Base-by-base conservation (phyloP, 2,113 vertebrate genomes). In the Psettodes erumei region DNA sequence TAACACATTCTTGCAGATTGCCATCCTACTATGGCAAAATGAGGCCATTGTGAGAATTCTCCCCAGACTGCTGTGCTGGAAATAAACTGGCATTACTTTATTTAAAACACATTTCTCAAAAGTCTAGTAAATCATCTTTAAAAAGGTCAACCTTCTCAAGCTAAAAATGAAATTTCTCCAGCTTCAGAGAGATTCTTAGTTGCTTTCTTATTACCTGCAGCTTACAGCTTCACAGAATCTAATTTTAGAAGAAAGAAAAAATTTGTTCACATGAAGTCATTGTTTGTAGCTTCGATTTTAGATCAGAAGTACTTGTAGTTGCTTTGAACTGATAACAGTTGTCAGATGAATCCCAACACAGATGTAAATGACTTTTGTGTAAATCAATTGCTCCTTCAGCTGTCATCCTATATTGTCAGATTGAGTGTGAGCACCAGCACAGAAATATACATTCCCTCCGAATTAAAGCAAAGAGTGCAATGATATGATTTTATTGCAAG, bases 11-110 rank as follows among this genome's bases (percentile, higher is more conserved):
- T 51, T 71, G 38, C 55, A 70, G 74, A 81, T 73, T 82, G 79
- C 84, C 76, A 66, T 87, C 62, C 71, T 33, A 32, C 67, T 82
- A 56, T 60, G 76, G 75, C 65, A 84, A 90, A 88, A 91, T 71
- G 74, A 85, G 83, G 85, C 83, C 89, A 90, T 91, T 93, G 87
- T 92, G 83, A 91, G 75, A 85, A 77, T 58, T 74, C 68, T 90
- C 89, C 84, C 86, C 2, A 15, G 84, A 84, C 85, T 45, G 59
- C 74, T 75, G 68, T 3, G 72, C 89, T 87, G 51, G 79, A 91
- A 91, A 93, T 91, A 93, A 81, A 79, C 85, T 21, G 28, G 8
- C 60, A 84, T 77, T 80, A 64, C 84, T 91, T 91, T 90, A 90
- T 92, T 91, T 89, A 88, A 90, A 87, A 81, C 81, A 81, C 79